These are phyloP conservation scores for Tarsius wallacei DNA, from an alignment of 2,797 vertebrate genomes.

Conservation along the genomic window DNA sequence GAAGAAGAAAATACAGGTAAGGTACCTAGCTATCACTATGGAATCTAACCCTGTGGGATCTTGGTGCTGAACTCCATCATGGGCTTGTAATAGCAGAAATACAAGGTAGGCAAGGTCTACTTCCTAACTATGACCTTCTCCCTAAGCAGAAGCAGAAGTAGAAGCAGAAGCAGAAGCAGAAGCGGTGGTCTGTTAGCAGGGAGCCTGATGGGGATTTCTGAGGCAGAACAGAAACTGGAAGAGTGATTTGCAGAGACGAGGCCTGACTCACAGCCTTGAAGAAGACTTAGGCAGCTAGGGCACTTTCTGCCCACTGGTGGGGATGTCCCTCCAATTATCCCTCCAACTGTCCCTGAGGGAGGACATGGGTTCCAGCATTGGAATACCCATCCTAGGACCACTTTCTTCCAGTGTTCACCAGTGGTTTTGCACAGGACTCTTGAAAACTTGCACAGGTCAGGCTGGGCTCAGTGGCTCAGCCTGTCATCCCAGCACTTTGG, in stretches of 20 bases:
- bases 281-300: accelerated
- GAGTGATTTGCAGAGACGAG: background rate
- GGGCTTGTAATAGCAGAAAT: background rate
- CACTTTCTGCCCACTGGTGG: accelerated
- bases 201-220: background rate
- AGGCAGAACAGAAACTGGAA: background rate
- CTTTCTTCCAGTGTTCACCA: background rate
- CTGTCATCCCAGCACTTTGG: too few relatives aligned
- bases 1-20: background rate
- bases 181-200: too few relatives aligned
- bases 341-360: background rate
- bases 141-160: too few relatives aligned
- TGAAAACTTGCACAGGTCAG: too few relatives aligned
- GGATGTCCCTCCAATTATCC: too few relatives aligned
- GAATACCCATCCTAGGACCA: background rate
- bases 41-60: background rate
- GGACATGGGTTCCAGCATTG: background rate
- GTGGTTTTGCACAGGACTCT: background rate
- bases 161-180: too few relatives aligned
- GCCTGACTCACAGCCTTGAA: accelerated
- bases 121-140: background rate
- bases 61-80: background rate
- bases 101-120: background rate
- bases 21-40: background rate
- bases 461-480: too few relatives aligned